Evolutionary conservation across 2,113 vertebrate species (phyloP).

Genomic region (Nymphicus hollandicus): DNA sequence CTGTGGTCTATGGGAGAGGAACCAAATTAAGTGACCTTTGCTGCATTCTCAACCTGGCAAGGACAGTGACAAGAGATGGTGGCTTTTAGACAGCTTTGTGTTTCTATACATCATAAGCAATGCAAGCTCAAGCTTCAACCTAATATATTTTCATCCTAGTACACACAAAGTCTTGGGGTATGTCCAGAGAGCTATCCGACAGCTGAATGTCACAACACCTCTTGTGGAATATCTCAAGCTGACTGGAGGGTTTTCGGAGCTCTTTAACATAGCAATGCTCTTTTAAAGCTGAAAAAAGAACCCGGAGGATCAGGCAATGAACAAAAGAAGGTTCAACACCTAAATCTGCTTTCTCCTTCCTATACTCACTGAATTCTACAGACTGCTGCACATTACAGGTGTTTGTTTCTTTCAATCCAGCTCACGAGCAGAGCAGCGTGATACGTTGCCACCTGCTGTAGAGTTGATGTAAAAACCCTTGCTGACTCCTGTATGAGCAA

Average conservation of each 20-base stretch:
- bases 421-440: not conserved
- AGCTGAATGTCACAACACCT: not conserved
- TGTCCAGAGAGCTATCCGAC: not conserved
- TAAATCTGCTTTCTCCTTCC: not conserved
- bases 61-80: not conserved
- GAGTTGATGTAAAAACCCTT: not conserved
- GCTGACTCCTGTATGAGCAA: not conserved
- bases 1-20: not conserved
- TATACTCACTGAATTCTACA: not conserved
- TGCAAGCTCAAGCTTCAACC: not conserved
- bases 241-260: not conserved
- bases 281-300: not conserved
- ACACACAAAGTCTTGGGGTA: not conserved
- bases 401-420: not conserved
- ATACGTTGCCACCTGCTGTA: slow-evolving; percentile 56
- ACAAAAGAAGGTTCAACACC: not conserved
- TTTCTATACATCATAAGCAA: not conserved
- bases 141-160: not conserved
- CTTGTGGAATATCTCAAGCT: not conserved
- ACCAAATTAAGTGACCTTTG: not conserved
- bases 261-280: not conserved
- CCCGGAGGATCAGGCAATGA: rapidly evolving
- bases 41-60: not conserved
- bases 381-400: not conserved
- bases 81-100: not conserved